These are phyloP conservation scores for Platerodrilus igneus DNA, from an alignment of 2,888 invertebrate genomes.

Conservation along the genomic window DNA sequence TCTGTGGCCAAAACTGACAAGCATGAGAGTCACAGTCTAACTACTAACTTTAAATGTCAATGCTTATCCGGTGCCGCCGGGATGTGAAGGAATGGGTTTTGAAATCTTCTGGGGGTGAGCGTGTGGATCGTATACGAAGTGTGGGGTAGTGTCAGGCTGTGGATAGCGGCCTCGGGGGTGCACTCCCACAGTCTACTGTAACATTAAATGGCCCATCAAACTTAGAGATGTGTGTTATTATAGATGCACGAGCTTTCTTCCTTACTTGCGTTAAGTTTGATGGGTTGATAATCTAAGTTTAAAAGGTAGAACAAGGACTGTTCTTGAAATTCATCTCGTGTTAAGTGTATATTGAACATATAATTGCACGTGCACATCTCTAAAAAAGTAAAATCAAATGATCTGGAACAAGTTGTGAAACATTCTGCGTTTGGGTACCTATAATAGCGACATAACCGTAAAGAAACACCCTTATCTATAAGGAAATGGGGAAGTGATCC, in stretches of 20 bases:
- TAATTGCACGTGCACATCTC: constrained; percentile 24
- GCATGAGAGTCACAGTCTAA: constrained; percentile 40
- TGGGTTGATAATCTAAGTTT: too few relatives aligned
- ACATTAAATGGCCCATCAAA: constrained; percentile 32
- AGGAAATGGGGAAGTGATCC: constrained; percentile 18
- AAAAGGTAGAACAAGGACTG: not conserved
- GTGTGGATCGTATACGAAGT: constrained; percentile 23
- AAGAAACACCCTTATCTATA: constrained; percentile 17
- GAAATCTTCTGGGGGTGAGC: constrained; percentile 25
- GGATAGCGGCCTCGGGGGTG: constrained; percentile 28
- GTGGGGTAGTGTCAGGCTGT: constrained; percentile 33
- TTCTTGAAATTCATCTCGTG: not conserved
- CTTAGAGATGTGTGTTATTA: constrained; percentile 27
- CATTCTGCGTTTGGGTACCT: constrained; percentile 36
- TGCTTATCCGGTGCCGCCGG: constrained; percentile 37
- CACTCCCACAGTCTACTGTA: constrained; percentile 29
- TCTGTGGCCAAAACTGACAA: constrained; percentile 30
- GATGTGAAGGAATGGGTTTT: constrained; percentile 27
- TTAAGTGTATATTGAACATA: constrained; percentile 1
- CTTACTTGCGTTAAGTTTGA: too few relatives aligned
- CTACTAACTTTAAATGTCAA: constrained; percentile 42
- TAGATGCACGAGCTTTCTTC: too few relatives aligned
- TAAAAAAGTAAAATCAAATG: constrained; percentile 34
- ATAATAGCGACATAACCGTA: constrained; percentile 32
- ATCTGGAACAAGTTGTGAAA: constrained; percentile 40